phyloP scores from a whole-genome alignment of 23 tunicate species.

The Phallusia fumigata region DNA sequence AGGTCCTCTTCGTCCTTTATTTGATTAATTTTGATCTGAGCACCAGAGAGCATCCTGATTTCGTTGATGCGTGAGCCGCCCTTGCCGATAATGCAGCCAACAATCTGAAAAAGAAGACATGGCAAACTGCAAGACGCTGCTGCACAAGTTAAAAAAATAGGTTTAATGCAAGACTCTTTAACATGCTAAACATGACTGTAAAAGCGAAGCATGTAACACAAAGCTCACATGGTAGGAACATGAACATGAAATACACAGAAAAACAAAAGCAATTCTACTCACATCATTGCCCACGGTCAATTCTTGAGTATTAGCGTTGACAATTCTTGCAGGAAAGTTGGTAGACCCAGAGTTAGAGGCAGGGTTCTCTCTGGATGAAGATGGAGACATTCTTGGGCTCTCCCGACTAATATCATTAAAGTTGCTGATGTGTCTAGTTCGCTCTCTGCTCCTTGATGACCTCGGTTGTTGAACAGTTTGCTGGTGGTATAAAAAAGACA shows the following conservation, averaged over 20 bases:
- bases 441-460: not conserved
- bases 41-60: constrained; percentile 83
- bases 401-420: not conserved
- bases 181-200: too few species aligned
- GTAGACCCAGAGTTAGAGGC: not conserved
- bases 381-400: not conserved
- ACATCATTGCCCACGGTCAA: constrained; percentile 79
- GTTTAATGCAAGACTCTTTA: too few species aligned
- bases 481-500: too few species aligned
- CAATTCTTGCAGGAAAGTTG: constrained; percentile 50
- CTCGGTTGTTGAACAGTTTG: not conserved
- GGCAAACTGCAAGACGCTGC: too few species aligned
- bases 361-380: not conserved
- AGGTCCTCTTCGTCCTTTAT: constrained; percentile 10
- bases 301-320: constrained; percentile 78
- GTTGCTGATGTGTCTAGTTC: not conserved
- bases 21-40: constrained; percentile 74
- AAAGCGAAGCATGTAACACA: too few species aligned
- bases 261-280: constrained; percentile 2
- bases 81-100: constrained; percentile 95
- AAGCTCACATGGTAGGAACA: too few species aligned
- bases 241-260: too few species aligned
- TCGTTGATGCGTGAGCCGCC: constrained; percentile 92
- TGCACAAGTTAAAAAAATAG: too few species aligned
- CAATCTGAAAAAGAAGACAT: constrained; percentile 53